Conservation (phyloP, 2,888 invertebrate species). For the Caenorhabditis sp. region DNA sequence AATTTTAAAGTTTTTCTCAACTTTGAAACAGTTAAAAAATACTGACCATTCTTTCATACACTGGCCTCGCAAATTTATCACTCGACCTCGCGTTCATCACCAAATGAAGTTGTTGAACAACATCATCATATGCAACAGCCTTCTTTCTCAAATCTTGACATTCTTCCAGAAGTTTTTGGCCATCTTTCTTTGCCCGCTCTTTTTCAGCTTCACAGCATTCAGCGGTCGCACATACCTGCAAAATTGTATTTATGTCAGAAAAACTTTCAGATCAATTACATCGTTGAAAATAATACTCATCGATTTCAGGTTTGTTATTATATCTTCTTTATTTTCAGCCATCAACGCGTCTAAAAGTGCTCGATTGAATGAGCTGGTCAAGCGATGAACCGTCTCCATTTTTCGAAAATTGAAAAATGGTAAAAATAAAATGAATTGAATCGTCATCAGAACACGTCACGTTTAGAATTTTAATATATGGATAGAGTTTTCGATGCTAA, state of each 20-base stretch:
- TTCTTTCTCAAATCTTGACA: constrained; percentile 4
- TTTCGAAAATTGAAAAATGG: background rate
- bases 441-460: background rate
- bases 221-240: constrained; percentile 17
- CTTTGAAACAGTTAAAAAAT: background rate
- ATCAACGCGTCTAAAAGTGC: constrained; percentile 16
- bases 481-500: no score
- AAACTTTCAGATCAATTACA: constrained; percentile 1
- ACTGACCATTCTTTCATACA: constrained; percentile 2
- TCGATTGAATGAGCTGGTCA: constrained; percentile 13
- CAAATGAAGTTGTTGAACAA: constrained; percentile 21
- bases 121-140: constrained; percentile 11
- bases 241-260: background rate
- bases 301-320: constrained; percentile 12
- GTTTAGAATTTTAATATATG: no score
- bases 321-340: constrained; percentile 22
- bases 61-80: background rate
- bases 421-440: no score
- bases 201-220: constrained; percentile 10
- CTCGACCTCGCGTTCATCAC: constrained; percentile 9
- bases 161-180: background rate
- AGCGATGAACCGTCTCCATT: constrained; percentile 5
- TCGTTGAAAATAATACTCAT: constrained; percentile 25
- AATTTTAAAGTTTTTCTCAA: background rate
- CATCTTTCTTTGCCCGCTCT: background rate